Conservation (phyloP, 2,888 invertebrate species). For the Acleris sparsana region DNA sequence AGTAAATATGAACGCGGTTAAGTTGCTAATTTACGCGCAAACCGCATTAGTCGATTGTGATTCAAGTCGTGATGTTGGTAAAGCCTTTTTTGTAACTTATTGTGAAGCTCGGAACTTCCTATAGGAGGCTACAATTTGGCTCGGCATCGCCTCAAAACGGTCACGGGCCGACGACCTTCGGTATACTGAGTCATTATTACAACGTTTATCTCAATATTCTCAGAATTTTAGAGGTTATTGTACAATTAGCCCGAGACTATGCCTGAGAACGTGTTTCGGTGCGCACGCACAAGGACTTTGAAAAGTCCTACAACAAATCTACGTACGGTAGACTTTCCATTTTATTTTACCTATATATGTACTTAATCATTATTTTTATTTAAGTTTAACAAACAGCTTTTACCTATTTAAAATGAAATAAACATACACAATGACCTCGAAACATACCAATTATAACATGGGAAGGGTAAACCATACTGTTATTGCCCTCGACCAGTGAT, state of each 20-base stretch:
- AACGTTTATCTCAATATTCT: conserved; percentile 50
- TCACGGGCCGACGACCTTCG: conserved; percentile 54
- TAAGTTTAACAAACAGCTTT: too few species aligned
- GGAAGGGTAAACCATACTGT: too few species aligned
- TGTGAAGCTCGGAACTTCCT: conserved; percentile 48
- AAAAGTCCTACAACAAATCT: too few species aligned
- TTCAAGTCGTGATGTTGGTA: conserved; percentile 48
- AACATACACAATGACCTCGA: too few species aligned
- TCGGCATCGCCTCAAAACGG: conserved; percentile 47
- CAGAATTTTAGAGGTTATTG: conserved; percentile 39
- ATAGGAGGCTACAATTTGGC: conserved; percentile 49
- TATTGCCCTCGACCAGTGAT: too few species aligned
- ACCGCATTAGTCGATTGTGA: conserved; percentile 42
- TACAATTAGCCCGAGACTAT: conserved; percentile 25
- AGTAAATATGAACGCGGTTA: conserved; percentile 44
- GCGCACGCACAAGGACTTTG: background rate
- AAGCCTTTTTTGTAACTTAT: conserved; percentile 46
- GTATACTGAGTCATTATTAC: conserved; percentile 50
- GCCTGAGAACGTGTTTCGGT: conserved; percentile 7
- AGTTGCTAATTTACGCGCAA: conserved; percentile 39
- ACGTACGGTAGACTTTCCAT: too few species aligned
- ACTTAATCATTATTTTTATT: too few species aligned
- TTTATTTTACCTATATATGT: too few species aligned
- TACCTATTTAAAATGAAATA: too few species aligned
- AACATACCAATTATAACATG: too few species aligned